phyloP scores from a whole-genome alignment of 2,888 invertebrate genomes.

The Heliconius cydno region DNA sequence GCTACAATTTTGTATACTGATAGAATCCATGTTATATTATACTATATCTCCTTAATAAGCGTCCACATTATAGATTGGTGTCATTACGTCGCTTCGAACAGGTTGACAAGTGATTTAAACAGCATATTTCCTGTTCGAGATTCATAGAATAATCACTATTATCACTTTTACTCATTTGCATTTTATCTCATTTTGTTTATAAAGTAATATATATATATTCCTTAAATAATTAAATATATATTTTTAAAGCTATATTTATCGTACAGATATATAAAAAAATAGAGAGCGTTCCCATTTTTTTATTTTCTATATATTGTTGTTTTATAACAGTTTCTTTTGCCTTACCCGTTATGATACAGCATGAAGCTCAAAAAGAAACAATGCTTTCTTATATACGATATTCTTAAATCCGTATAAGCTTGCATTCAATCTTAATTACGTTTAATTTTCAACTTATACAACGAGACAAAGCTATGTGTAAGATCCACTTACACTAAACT shows the following conservation, averaged over 20 bases:
- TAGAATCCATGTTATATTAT: neutral
- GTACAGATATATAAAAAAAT: neutral
- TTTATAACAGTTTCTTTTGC: neutral
- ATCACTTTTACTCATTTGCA: constrained; percentile 24
- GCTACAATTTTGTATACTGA: neutral
- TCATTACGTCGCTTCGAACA: constrained; percentile 19
- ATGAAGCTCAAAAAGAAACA: neutral
- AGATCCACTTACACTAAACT: no score
- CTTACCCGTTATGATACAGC: neutral
- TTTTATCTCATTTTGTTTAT: constrained; percentile 1
- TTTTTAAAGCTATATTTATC: neutral
- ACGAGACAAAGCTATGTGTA: neutral
- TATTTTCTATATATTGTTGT: no score
- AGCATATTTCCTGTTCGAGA: constrained; percentile 19
- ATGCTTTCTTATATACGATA: neutral
- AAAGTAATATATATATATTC: neutral
- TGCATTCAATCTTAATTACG: no score
- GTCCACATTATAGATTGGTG: constrained; percentile 20
- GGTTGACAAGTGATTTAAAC: constrained; percentile 27
- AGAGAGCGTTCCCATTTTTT: no score
- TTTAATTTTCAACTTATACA: no score
- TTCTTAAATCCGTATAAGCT: neutral
- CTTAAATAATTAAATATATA: neutral
- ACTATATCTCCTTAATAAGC: constrained; percentile 7
- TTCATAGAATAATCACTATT: constrained; percentile 26